These are phyloP conservation scores for Meta bourneti DNA, from an alignment of 2,888 invertebrate species.

Conservation along the genomic window DNA sequence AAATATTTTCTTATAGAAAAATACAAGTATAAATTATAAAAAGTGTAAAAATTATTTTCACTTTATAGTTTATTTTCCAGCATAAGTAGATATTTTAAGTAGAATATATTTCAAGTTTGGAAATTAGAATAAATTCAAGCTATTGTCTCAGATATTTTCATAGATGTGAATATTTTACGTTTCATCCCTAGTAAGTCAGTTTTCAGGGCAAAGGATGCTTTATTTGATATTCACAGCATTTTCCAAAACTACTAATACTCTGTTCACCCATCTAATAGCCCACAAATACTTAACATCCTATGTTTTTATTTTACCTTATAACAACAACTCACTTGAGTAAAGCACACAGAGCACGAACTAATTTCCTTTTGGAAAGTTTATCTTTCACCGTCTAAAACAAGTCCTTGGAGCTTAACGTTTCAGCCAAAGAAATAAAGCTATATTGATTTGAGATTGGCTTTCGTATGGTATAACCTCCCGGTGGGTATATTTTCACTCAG, in stretches of 20 bases:
- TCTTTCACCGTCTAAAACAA: not conserved
- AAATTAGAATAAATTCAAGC: too few species aligned
- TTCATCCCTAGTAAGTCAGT: not conserved
- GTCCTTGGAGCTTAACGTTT: not conserved
- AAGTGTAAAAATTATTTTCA: too few species aligned
- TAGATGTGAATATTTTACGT: not conserved
- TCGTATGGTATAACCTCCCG: not conserved
- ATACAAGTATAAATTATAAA: too few species aligned
- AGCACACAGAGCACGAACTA: not conserved
- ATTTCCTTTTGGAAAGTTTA: not conserved
- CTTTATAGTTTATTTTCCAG: too few species aligned
- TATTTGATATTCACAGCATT: not conserved
- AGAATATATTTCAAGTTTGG: too few species aligned
- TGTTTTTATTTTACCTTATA: not conserved
- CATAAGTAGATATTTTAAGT: too few species aligned
- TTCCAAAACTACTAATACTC: not conserved
- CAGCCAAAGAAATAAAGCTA: not conserved
- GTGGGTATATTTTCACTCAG: conserved; percentile 8
- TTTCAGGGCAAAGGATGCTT: not conserved
- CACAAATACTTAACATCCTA: not conserved
- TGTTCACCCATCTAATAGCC: not conserved
- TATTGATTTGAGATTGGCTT: conserved; percentile 32
- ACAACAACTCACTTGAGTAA: not conserved
- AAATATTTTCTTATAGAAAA: too few species aligned
- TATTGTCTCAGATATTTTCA: too few species aligned